Conservation (phyloP, 2,888 invertebrate genomes). For the Hydropsyche betteni region DNA sequence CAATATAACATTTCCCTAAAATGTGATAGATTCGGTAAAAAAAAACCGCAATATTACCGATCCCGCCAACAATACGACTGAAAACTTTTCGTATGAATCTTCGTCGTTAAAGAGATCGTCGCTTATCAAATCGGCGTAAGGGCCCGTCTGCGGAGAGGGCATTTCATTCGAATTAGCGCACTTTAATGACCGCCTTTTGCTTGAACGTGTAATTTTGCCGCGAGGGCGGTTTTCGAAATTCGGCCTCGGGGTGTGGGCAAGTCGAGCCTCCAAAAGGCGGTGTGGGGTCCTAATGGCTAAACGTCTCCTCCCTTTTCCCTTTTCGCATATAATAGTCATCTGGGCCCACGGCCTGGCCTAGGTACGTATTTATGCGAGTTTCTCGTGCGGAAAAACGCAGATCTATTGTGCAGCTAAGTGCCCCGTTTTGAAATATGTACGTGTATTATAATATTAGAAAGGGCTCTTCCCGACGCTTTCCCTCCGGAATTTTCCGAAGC, state of each 20-base stretch:
- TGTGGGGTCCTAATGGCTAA: constrained; percentile 23
- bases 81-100: no score
- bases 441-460: constrained; percentile 27
- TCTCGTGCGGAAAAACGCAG: constrained; percentile 34
- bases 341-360: not conserved
- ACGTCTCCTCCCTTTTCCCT: constrained; percentile 3
- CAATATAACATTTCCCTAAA: no score
- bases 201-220: constrained; percentile 18
- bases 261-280: not conserved
- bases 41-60: no score
- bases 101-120: no score
- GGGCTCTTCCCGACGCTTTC: not conserved
- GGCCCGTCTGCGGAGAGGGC: not conserved
- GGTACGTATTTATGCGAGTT: constrained; percentile 29
- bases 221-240: not conserved
- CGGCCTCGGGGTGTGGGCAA: not conserved
- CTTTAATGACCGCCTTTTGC: constrained; percentile 16
- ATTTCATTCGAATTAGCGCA: constrained; percentile 25
- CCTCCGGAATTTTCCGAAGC: not conserved
- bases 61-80: no score
- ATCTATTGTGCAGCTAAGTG: constrained; percentile 37
- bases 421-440: constrained; percentile 34
- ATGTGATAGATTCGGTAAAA: no score
- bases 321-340: constrained; percentile 12
- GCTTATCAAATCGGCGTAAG: not conserved